A percentile compares a stretch with the other conserved stretches of the same genome.
These are phyloP conservation scores for Stylophora pistillata DNA, from an alignment of 64 coral and sea anemone genomes.

Conservation along the genomic window DNA sequence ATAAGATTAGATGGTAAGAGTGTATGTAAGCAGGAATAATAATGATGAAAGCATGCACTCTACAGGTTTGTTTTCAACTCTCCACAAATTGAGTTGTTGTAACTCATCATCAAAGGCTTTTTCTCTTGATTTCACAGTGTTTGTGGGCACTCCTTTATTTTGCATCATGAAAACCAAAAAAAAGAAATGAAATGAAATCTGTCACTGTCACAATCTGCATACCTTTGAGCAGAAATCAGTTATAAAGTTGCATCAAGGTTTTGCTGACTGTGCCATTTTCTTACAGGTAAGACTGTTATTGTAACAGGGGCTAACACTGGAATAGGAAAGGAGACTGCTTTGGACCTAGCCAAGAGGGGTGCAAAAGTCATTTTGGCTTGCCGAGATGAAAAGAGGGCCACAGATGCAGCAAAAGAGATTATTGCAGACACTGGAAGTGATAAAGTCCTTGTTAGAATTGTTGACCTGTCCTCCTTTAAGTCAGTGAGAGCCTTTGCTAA, in stretches of 20 bases:
- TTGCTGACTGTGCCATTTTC: too few relatives aligned
- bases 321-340: slow-evolving; percentile 88
- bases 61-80: too few relatives aligned
- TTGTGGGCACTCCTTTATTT: too few relatives aligned
- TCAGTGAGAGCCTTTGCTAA: slow-evolving; percentile 81
- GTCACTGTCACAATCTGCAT: too few relatives aligned
- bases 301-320: slow-evolving; percentile 85
- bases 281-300: background rate
- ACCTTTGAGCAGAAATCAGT: too few relatives aligned
- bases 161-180: too few relatives aligned
- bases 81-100: too few relatives aligned
- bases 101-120: too few relatives aligned
- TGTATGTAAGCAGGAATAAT: background rate
- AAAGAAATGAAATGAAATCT: too few relatives aligned
- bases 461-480: slow-evolving; percentile 77
- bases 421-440: slow-evolving; percentile 64
- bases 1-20: slow-evolving; percentile 66
- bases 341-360: slow-evolving; percentile 77
- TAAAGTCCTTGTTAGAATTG: slow-evolving; percentile 60
- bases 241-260: too few relatives aligned
- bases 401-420: slow-evolving; percentile 74
- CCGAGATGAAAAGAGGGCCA: slow-evolving; percentile 61
- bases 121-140: too few relatives aligned
- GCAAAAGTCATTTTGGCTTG: slow-evolving; percentile 88
- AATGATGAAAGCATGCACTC: too few relatives aligned